Evolutionary conservation across 1,140 invertebrate species (phyloP).

Genomic region (Dysdera silvatica): DNA sequence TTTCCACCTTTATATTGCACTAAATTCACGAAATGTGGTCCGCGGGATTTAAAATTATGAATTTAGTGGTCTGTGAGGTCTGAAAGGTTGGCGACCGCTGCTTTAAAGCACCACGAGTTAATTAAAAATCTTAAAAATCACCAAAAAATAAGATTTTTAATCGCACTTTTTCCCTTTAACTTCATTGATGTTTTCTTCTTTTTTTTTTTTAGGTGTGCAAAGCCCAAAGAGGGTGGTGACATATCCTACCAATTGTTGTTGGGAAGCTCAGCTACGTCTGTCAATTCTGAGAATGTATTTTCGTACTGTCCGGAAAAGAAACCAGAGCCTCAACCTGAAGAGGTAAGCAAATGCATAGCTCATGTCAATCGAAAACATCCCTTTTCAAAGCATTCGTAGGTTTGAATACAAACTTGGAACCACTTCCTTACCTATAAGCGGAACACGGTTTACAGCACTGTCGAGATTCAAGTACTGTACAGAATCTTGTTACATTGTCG

Average conservation of each 20-base stretch:
- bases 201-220: conserved; percentile 14
- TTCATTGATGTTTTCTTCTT: background rate
- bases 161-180: too few species aligned
- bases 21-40: too few species aligned
- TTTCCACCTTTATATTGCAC: too few species aligned
- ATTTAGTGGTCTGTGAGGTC: too few species aligned
- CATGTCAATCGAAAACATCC: background rate
- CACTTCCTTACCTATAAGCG: background rate
- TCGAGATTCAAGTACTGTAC: too few species aligned
- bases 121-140: too few species aligned
- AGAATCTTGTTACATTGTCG: too few species aligned
- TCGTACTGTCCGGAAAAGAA: conserved; percentile 2
- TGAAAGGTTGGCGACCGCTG: too few species aligned
- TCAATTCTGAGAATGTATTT: conserved; percentile 12
- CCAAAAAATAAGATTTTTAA: too few species aligned
- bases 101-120: too few species aligned
- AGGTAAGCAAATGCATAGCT: background rate
- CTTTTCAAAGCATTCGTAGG: background rate
- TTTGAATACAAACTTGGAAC: background rate
- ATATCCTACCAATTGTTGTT: conserved; percentile 23
- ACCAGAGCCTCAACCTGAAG: conserved; percentile 4
- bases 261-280: conserved; percentile 19
- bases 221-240: conserved; percentile 22
- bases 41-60: too few species aligned
- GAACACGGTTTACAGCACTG: background rate